Evolutionary conservation across 2,888 invertebrate species (phyloP).

Genomic region (Orthonychiurus folsomi): DNA sequence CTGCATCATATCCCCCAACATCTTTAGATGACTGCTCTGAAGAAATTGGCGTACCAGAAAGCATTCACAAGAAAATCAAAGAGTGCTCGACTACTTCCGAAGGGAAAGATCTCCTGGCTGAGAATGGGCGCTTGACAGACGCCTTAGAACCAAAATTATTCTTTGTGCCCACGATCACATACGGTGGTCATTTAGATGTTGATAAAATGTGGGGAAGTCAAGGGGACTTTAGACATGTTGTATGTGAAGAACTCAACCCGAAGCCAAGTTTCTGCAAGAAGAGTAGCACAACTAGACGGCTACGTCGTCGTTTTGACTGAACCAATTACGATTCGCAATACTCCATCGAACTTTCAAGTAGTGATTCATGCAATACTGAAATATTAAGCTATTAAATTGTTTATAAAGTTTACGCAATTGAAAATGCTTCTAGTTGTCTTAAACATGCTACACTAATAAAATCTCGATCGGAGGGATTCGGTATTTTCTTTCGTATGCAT

Average conservation of each 20-base stretch:
- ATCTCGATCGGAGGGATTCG: too few relatives aligned
- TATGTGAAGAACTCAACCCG: constrained; percentile 21
- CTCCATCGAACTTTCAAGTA: neutral
- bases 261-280: neutral
- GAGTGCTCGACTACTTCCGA: neutral
- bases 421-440: too few relatives aligned
- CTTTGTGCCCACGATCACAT: constrained; percentile 47
- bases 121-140: constrained; percentile 4
- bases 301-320: too few relatives aligned
- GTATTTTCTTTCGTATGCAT: too few relatives aligned
- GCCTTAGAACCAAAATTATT: constrained; percentile 5
- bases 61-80: neutral
- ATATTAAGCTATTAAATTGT: too few relatives aligned
- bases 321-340: neutral
- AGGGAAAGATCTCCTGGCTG: constrained; percentile 11
- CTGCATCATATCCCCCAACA: constrained; percentile 21
- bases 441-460: too few relatives aligned
- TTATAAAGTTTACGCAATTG: too few relatives aligned
- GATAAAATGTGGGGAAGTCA: constrained; percentile 26
- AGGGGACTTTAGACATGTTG: constrained; percentile 21
- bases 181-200: constrained; percentile 53
- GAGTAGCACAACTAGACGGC: neutral
- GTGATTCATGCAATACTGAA: neutral
- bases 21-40: constrained; percentile 22
- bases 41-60: constrained; percentile 10